phyloP scores from a whole-genome alignment of 2,113 vertebrate genomes.

The Steatornis caripensis region DNA sequence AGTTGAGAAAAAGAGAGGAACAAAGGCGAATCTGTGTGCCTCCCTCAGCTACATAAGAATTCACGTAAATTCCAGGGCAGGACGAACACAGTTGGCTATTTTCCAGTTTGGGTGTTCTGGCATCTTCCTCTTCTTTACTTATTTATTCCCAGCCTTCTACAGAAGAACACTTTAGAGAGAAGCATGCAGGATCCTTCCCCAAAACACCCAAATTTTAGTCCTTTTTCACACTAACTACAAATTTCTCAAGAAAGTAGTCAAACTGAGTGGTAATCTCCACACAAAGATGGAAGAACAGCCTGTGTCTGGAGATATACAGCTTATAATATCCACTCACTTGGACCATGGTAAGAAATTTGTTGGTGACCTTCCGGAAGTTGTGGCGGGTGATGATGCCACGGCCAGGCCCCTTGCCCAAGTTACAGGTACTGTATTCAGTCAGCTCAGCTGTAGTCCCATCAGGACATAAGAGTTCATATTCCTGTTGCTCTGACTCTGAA shows the following conservation, averaged over 20 bases:
- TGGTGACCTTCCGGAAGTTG: constrained; percentile 79
- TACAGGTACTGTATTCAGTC: constrained; percentile 74
- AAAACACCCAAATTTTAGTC: neutral
- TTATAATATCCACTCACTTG: constrained; percentile 67
- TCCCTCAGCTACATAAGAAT: neutral
- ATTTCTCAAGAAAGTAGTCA: neutral
- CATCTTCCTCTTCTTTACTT: neutral
- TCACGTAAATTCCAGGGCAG: neutral
- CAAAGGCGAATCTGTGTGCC: neutral
- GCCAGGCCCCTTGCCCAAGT: constrained; percentile 85
- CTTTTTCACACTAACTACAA: neutral
- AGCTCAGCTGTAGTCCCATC: constrained; percentile 81
- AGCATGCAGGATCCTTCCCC: neutral
- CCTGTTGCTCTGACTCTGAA: constrained; percentile 72
- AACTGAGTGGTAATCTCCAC: neutral
- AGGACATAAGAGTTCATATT: constrained; percentile 80
- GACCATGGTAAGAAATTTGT: constrained; percentile 76
- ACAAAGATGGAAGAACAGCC: neutral
- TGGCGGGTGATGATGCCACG: constrained; percentile 73
- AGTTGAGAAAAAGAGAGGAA: neutral
- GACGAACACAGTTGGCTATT: neutral
- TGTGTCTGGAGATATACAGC: neutral
- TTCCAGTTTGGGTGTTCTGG: neutral
- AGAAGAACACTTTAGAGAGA: neutral
- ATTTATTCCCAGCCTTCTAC: neutral